Evolutionary conservation across 2,797 vertebrate species (phyloP), one percentile per base, ranked within the genome.

Genomic region (Peromyscus eremicus): DNA sequence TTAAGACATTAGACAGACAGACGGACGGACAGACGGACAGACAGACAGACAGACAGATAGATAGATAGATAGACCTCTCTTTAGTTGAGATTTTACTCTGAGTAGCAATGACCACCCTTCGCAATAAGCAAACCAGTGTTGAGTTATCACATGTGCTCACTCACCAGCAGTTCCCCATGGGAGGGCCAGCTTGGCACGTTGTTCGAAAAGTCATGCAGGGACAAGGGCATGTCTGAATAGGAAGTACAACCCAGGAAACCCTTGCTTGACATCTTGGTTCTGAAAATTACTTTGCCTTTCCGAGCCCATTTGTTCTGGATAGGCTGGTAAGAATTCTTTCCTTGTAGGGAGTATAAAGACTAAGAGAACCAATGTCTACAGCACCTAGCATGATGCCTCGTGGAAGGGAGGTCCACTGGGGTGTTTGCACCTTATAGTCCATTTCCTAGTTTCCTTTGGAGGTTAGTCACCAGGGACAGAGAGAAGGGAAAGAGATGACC

Each of bases 401-500:
- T 9, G 12, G 12, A 0, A 0, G 2, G 75, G 57, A 93, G 62
- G 16, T 19, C 46, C 4, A 0, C 3, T 0, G 5, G 2, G 29
- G 16, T 52, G 10, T 52, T 52, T 11, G 17, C 25, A 52, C 27
- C 8, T 25, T 9, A 55, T n/a, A 10, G 40, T 8, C 10, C 32
- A 43, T 49, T 87, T 91, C n/a, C 32, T 52, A 57, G 19, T 80
- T 91, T 90, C 49, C 32, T 91, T 73, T 81, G n/a, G 68, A 77
- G n/a, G 14, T 34, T 71, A 57, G 46, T 37, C 46, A 29, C 40
- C 6, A 7, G 23, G 62, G 29, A 62, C n/a, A 34, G 21, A 75
- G 70, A 57, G 19, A 46, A 85, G 32, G 6, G 5, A 2, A 13
- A 73, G 66, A 29, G n/a, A 34, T 43, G 19, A 21, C 29, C 32